Percentiles rank a stretch among this genome's conserved stretches.
phyloP scores from a whole-genome alignment of 2,113 vertebrate genomes.

The Sterna hirundo region DNA sequence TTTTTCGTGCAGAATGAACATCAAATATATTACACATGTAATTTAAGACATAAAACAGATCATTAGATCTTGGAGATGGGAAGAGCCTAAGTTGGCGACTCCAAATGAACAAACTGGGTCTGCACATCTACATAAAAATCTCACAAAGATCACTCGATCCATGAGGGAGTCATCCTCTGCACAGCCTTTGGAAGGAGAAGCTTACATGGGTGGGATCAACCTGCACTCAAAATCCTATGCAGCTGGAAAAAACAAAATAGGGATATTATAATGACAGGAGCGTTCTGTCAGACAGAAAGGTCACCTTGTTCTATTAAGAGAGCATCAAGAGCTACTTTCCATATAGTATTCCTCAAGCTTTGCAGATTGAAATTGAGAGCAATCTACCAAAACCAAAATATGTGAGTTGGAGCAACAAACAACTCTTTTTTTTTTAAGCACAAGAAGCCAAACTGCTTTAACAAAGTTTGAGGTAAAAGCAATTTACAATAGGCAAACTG shows the following conservation, averaged over 20 bases:
- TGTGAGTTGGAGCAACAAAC: background rate
- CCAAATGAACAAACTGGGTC: background rate
- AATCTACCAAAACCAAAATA: background rate
- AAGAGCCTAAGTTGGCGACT: background rate
- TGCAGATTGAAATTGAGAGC: background rate
- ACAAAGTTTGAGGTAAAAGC: background rate
- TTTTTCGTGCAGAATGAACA: background rate
- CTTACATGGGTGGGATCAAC: background rate
- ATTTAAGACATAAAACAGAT: background rate
- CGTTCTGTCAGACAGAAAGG: background rate
- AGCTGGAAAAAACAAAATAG: background rate
- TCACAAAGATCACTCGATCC: background rate
- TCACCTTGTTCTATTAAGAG: background rate
- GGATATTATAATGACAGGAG: background rate
- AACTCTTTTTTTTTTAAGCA: background rate
- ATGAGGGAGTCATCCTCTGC: accelerated
- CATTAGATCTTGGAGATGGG: background rate
- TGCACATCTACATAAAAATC: background rate
- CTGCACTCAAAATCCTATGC: background rate
- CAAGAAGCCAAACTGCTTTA: background rate
- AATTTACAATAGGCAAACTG: background rate
- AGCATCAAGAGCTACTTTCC: background rate
- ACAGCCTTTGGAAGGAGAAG: background rate
- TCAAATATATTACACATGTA: background rate
- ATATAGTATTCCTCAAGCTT: background rate